A percentile compares a stretch with the other conserved stretches of the same genome.
These are phyloP conservation scores for Myotis davidii DNA, from an alignment of 2,113 vertebrate genomes.

Conservation along the genomic window DNA sequence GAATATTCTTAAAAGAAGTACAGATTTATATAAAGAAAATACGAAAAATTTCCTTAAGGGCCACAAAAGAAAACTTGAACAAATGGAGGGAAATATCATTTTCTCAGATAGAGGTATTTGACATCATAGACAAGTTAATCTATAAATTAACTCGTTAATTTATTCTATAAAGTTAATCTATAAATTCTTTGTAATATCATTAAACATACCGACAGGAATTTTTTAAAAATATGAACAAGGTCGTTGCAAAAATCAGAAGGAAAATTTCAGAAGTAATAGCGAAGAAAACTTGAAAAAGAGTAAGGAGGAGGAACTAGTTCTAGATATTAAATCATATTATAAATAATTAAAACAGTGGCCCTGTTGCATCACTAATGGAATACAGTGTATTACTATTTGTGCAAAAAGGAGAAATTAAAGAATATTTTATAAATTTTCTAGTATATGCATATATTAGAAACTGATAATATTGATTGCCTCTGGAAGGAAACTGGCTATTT, in stretches of 20 bases:
- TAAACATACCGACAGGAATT: neutral
- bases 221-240: neutral
- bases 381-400: neutral
- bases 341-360: constrained; percentile 3
- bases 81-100: neutral
- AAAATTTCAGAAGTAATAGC: constrained; percentile 8
- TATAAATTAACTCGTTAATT: no score
- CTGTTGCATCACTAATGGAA: neutral
- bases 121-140: neutral
- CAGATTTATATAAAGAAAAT: neutral
- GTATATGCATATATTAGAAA: neutral
- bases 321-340: neutral
- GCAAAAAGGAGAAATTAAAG: neutral
- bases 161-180: neutral
- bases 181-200: neutral
- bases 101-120: neutral
- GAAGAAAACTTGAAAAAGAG: constrained; percentile 15
- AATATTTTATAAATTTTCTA: neutral
- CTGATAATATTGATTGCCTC: neutral
- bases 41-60: neutral
- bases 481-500: neutral
- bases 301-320: neutral
- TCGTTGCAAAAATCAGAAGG: neutral
- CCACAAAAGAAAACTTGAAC: neutral
- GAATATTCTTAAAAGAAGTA: neutral